These are phyloP conservation scores for Ichneumon xanthorius DNA, from an alignment of 2,888 invertebrate genomes.

Conservation along the genomic window DNA sequence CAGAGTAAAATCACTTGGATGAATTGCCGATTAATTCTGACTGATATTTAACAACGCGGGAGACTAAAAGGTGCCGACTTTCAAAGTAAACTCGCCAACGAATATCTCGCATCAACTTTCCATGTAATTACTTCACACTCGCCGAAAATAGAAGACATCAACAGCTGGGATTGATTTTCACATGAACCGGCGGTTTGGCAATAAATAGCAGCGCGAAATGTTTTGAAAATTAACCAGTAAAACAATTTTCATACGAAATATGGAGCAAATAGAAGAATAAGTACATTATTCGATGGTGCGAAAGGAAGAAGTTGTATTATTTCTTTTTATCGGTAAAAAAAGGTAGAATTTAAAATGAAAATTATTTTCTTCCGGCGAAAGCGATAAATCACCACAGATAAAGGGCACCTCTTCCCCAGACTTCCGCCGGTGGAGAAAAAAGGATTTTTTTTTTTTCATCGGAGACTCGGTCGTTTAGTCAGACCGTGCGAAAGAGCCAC, in stretches of 20 bases:
- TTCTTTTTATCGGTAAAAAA: neutral
- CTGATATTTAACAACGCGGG: neutral
- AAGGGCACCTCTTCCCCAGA: neutral
- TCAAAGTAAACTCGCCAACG: neutral
- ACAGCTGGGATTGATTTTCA: too few relatives aligned
- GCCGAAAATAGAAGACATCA: too few relatives aligned
- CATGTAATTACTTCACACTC: neutral
- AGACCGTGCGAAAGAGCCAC: conserved; percentile 5
- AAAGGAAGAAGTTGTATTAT: neutral
- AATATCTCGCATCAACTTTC: neutral
- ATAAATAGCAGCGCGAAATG: too few relatives aligned
- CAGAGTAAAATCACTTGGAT: neutral
- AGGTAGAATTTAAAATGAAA: neutral
- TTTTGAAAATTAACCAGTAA: neutral
- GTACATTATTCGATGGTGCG: neutral
- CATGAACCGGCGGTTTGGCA: too few relatives aligned
- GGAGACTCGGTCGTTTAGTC: neutral
- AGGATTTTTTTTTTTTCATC: neutral
- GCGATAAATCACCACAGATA: neutral
- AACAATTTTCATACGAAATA: too few relatives aligned
- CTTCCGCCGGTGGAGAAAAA: neutral
- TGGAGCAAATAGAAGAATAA: too few relatives aligned
- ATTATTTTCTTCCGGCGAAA: neutral
- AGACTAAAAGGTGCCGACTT: neutral
- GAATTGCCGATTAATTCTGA: neutral